phyloP scores from a whole-genome alignment of 2,113 vertebrate species.

The Pterocles gutturalis region DNA sequence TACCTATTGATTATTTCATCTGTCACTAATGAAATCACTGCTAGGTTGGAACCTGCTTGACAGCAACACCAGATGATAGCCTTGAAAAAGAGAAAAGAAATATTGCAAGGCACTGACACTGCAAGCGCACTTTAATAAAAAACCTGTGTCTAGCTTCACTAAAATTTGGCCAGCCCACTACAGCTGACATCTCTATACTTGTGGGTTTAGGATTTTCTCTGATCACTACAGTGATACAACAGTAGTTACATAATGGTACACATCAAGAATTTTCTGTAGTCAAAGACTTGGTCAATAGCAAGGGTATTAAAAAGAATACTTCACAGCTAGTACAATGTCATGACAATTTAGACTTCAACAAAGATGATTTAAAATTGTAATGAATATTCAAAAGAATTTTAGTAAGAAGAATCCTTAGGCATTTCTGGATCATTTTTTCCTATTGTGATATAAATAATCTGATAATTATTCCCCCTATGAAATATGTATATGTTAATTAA shows the following conservation, averaged over 20 bases:
- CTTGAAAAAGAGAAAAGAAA: not conserved
- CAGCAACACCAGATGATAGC: not conserved
- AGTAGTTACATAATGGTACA: not conserved
- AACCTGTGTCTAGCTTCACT: not conserved
- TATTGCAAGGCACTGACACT: not conserved
- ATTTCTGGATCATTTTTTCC: constrained; percentile 34
- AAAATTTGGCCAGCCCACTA: not conserved
- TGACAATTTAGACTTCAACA: not conserved
- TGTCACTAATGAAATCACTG: not conserved
- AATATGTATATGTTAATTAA: constrained; percentile 72
- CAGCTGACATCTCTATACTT: not conserved
- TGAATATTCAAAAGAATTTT: constrained; percentile 46
- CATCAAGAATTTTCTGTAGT: not conserved
- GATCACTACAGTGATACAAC: not conserved
- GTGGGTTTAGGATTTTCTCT: not conserved
- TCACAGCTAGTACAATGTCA: not conserved
- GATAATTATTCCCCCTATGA: constrained; percentile 48
- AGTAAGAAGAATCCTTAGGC: constrained; percentile 6
- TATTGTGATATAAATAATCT: constrained; percentile 64
- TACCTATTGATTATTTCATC: not conserved
- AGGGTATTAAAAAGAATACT: not conserved
- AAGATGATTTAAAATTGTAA: not conserved
- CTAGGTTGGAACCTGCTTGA: not conserved
- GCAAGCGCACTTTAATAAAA: not conserved
- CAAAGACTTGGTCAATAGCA: not conserved